Evolutionary conservation across 1,140 invertebrate species (phyloP).

Genomic region (Pinna nobilis): DNA sequence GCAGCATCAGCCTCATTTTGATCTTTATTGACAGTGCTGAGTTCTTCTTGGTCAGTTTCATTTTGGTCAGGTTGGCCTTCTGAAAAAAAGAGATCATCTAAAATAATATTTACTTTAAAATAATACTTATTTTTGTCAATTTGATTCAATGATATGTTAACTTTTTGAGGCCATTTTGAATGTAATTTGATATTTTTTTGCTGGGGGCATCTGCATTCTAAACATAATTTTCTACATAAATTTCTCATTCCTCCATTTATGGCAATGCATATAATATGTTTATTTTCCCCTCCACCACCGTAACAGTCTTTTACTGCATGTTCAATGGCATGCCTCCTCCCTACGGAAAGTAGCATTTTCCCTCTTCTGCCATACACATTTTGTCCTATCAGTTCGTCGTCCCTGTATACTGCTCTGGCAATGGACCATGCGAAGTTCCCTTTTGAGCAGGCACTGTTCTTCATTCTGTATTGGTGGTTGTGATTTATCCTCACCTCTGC

Average conservation of each 20-base stretch:
- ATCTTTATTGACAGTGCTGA: not conserved
- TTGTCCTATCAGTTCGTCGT: constrained; percentile 1
- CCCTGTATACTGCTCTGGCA: not conserved
- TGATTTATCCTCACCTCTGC: not conserved
- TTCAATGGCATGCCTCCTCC: constrained; percentile 10
- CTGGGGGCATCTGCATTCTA: no score
- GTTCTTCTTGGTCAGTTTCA: not conserved
- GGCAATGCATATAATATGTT: no score
- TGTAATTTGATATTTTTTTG: no score
- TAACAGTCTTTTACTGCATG: constrained; percentile 14
- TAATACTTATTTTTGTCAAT: not conserved
- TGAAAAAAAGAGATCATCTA: no score
- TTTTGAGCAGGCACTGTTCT: not conserved
- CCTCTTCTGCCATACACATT: constrained; percentile 11
- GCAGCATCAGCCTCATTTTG: constrained; percentile 15
- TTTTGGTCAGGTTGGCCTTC: no score
- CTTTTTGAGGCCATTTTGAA: not conserved
- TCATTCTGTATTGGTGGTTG: no score
- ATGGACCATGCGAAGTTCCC: constrained; percentile 11
- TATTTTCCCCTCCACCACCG: no score
- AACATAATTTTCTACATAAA: no score
- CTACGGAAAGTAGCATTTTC: not conserved
- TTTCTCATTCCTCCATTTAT: no score
- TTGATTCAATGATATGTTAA: not conserved
- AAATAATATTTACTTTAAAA: constrained; percentile 4